Evolutionary conservation across 2,113 vertebrate genomes (phyloP), one percentile per base, ranked within the genome.

Genomic region (Caranx melampygus): DNA sequence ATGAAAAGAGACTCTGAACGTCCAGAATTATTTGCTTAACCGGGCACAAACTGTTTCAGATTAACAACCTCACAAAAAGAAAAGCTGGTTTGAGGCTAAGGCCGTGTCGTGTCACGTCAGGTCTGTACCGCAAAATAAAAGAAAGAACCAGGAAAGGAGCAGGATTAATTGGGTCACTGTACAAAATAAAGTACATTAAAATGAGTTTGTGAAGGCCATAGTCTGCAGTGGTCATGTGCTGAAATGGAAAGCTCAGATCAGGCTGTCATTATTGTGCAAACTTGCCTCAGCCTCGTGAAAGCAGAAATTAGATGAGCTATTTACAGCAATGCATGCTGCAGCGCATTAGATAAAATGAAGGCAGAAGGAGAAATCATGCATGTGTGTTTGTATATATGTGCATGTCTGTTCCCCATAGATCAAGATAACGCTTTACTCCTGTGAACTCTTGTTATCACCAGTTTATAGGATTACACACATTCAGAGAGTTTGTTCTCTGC

Each of bases 241-340:
- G 42, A 61, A 21, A 31, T 6, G 6, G 18, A n/a, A 47, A 63
- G 35, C 69, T 65, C 59, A 49, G 35, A 66, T 59, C 61, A 35
- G 61, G 21, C 35, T 18, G 18, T 57, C 58, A 26, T 75, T 47
- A 12, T 14, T 59, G 44, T 35, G 31, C 52, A 33, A 61, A 57
- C 37, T 45, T 45, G 64, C 61, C 58, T 72, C 14, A 0, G 21
- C 26, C 72, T 74, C 44, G 65, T 80, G 67, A 69, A 72, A 15
- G 34, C 15, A 68, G 6, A 86, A 85, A 81, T 88, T 72, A 81
- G 65, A 84, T 78, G 31, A 86, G 70, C 75, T 77, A 69, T 79
- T 79, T 72, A 31, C 31, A 59, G 72, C 26, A 6, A 11, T 47
- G 37, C 72, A 62, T 72, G 71, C 62, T 74, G 75, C 60, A 54